These are phyloP conservation scores for Catocala nupta DNA, from an alignment of 2,888 invertebrate species.

Conservation along the genomic window DNA sequence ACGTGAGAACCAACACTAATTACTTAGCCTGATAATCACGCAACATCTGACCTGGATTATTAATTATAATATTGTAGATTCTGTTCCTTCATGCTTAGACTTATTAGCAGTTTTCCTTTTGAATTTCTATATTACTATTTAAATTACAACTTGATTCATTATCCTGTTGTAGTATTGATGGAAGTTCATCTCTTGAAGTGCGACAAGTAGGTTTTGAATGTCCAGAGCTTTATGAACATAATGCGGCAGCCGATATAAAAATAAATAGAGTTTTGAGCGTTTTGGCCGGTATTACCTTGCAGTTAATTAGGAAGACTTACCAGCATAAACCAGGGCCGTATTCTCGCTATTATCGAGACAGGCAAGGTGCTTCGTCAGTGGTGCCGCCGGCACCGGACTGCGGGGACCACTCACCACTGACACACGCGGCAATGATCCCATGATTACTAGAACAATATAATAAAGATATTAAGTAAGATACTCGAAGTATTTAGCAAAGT, in stretches of 20 bases:
- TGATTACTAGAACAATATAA: constrained; percentile 59
- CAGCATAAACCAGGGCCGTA: constrained; percentile 89
- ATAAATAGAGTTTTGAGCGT: too few relatives aligned
- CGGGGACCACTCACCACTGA: constrained; percentile 90
- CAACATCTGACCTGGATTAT: constrained; percentile 24
- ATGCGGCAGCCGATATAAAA: too few relatives aligned
- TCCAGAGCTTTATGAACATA: too few relatives aligned
- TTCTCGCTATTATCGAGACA: constrained; percentile 79
- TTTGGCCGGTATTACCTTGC: too few relatives aligned
- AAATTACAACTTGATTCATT: background rate
- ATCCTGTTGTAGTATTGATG: too few relatives aligned
- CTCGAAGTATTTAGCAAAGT: too few relatives aligned
- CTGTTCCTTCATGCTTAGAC: constrained; percentile 1
- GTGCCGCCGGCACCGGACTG: constrained; percentile 80
- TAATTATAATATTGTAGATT: constrained; percentile 1
- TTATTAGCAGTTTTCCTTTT: background rate
- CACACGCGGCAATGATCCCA: constrained; percentile 92
- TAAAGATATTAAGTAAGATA: too few relatives aligned
- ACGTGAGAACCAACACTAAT: constrained; percentile 25
- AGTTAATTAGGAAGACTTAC: constrained; percentile 61
- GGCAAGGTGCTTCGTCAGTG: constrained; percentile 87
- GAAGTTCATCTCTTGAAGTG: too few relatives aligned
- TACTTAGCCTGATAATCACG: background rate
- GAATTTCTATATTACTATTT: background rate
- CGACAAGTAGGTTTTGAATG: too few relatives aligned